These are phyloP conservation scores for Aethes cnicana DNA, from an alignment of 2,888 invertebrate genomes.

Conservation along the genomic window DNA sequence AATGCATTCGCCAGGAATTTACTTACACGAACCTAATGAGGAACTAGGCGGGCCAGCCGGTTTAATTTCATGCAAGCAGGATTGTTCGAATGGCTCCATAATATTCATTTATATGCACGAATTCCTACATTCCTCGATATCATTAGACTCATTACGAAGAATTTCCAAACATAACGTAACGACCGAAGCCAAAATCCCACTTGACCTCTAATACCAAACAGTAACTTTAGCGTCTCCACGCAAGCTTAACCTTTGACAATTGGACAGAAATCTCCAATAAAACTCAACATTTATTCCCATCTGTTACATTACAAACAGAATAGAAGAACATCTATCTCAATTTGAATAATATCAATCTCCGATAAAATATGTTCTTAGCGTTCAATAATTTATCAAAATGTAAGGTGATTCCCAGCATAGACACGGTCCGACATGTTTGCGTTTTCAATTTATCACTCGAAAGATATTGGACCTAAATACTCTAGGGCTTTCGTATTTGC, in stretches of 20 bases:
- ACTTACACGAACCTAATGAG: slow-evolving; percentile 25
- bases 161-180: slow-evolving; percentile 55
- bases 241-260: slow-evolving; percentile 45
- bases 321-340: slow-evolving; percentile 28
- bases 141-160: slow-evolving; percentile 50
- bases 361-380: slow-evolving; percentile 20
- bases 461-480: slow-evolving; percentile 55
- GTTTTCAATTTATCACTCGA: slow-evolving; percentile 49
- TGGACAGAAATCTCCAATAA: slow-evolving; percentile 31
- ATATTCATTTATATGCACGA: slow-evolving; percentile 32
- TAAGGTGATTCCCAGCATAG: slow-evolving; percentile 38
- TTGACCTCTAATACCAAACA: slow-evolving; percentile 51
- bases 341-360: slow-evolving; percentile 23
- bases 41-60: slow-evolving; percentile 10
- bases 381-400: slow-evolving; percentile 31
- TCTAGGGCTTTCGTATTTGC: slow-evolving; percentile 56
- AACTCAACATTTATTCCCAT: slow-evolving; percentile 15
- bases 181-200: slow-evolving; percentile 55
- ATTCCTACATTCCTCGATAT: slow-evolving; percentile 41
- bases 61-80: slow-evolving; percentile 28
- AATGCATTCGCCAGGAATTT: slow-evolving; percentile 27
- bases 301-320: slow-evolving; percentile 16
- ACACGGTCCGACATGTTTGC: slow-evolving; percentile 38
- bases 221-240: slow-evolving; percentile 57
- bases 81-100: slow-evolving; percentile 26